Base-by-base conservation (phyloP, 1,140 invertebrate species). In the Ooceraea biroi region DNA sequence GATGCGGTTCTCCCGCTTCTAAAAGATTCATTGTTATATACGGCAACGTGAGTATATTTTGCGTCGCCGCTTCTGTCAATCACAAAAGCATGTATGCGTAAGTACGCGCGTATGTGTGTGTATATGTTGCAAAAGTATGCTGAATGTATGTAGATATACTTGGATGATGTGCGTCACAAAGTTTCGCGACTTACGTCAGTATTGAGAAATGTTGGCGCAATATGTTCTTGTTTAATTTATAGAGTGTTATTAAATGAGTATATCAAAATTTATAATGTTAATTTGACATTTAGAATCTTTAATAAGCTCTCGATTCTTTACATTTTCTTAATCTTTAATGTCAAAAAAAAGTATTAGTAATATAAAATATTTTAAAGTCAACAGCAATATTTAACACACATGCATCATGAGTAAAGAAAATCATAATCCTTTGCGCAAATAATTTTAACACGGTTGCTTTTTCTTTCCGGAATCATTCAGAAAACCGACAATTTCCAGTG, bases 1-100 rank as follows among this genome's bases (percentile, higher is more conserved):
- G n/a, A n/a, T n/a, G n/a, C n/a, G n/a, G n/a, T n/a, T 55, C 30
- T 8, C 76, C 63, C 50, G 27, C 76, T 78, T 68, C 22, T 78
- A 25, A 78, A 78, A 78, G 74, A 78, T 68, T 78, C 50, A 78
- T 68, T 55, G 76, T 76, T 22, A 30, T 17, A 27, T 22, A 4
- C 72, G 41, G n/a, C 44, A 41, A 78, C 48, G 48, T 77, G 68
- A 77, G 30, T 55, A 41, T 36, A 78, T 22, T 69, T 78, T 78
- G 44, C 36, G 19, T 36, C 19, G 72, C 46, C 48, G 76, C 63
- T 78, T 78, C 63, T 69, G 22, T 78, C 63, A 69, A 55, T 50
- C 14, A 36, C 7, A 27, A 41, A 50, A 78, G 7, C 66, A 41
- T 10, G n/a, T 14, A 19, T 12, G 12, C 2, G 1, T n/a, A n/a